Evolutionary conservation across 2,888 invertebrate genomes (phyloP), one percentile per base, ranked within the genome.

Genomic region (Tipula lateralis): DNA sequence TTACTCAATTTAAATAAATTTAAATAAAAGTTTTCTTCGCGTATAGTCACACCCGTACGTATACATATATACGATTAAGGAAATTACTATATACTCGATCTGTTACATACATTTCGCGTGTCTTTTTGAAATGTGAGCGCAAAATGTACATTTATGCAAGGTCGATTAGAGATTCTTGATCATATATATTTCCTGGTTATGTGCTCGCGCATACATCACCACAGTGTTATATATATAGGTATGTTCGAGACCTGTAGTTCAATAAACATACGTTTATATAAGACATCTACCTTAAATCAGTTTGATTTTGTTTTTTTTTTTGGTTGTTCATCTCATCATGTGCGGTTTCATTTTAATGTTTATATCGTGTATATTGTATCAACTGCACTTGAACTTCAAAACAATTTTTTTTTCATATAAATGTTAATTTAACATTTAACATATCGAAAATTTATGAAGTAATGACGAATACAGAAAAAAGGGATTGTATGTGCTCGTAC

Each of bases 351-450:
- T n/a, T 66, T 19, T 66, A 66, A 66, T 24, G 66, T 66, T 66
- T 24, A 9, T 66, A 66, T 24, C 66, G 66, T 66, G 66, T 66
- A 24, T 66, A 24, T 19, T 66, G 24, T 66, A 66, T 24, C 66
- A 66, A 66, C 24, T 66, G 66, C 66, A 66, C 66, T 66, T 66
- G 66, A 66, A 66, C 66, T 66, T 66, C 66, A 66, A 66, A 66
- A 66, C 19, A 66, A 66, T 7, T 1, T 66, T 66, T 66, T 24
- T 24, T 24, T 66, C 3, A 24, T 24, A 66, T 9, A 66, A 66
- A 66, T 66, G 66, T 66, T 66, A 66, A 66, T 66, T 66, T 66
- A 66, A 66, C 66, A 66, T 66, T 66, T 66, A 66, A 66, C 66
- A 24, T 66, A 66, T 66, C 66, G 19, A 66, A 24, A 66, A 66